These are phyloP conservation scores for Drosophila lutescens DNA, from an alignment of 2,888 invertebrate genomes.

Conservation along the genomic window DNA sequence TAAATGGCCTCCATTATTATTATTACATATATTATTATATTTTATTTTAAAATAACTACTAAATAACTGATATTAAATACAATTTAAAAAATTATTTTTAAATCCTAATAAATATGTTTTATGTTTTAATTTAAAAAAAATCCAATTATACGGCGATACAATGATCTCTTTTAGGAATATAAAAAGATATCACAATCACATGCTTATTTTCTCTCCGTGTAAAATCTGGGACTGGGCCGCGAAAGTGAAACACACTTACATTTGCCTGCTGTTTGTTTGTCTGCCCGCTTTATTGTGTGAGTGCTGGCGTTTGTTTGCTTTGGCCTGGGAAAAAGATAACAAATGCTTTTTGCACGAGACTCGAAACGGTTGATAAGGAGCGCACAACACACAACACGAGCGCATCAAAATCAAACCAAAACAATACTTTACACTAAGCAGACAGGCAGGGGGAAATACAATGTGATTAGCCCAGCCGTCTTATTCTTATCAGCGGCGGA, in stretches of 20 bases:
- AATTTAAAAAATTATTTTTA: no score
- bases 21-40: no score
- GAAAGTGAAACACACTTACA: constrained; percentile 72
- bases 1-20: no score
- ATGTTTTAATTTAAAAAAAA: no score
- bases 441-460: neutral
- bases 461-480: neutral
- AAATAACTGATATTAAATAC: no score
- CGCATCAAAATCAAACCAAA: constrained; percentile 1
- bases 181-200: no score
- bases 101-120: no score
- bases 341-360: constrained; percentile 62
- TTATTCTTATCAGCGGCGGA: constrained; percentile 2
- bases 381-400: neutral
- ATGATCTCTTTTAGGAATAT: no score
- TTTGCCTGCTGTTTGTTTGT: constrained; percentile 24
- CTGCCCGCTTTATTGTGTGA: constrained; percentile 5
- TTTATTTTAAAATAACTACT: no score
- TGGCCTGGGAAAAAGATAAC: constrained; percentile 71
- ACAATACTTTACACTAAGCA: constrained; percentile 4
- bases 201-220: neutral
- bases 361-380: constrained; percentile 12
- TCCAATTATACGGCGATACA: no score
- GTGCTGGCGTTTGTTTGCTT: constrained; percentile 26
- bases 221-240: constrained; percentile 43